phyloP scores from a whole-genome alignment of 92 coral and sea anemone genomes.

The Pocillopora grandis region DNA sequence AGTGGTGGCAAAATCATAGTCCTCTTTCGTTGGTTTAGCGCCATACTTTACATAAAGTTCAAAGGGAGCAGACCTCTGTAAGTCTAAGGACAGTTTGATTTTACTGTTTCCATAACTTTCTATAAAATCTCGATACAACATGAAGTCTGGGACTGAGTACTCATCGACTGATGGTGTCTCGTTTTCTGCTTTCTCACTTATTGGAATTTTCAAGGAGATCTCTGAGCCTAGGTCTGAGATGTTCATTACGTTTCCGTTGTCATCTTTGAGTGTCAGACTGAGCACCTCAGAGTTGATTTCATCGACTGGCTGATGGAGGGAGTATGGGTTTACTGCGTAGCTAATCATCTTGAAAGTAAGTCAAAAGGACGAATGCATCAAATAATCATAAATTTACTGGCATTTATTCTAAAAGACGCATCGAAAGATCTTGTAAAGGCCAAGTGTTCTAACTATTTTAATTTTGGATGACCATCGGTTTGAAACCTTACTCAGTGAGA shows the following conservation, averaged over 20 bases:
- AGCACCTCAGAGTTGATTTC: slow-evolving; percentile 8
- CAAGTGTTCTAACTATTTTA: too few relatives aligned
- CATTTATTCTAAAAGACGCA: too few relatives aligned
- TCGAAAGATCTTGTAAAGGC: too few relatives aligned
- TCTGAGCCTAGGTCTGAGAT: background rate
- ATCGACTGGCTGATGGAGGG: background rate
- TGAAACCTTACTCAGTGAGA: too few relatives aligned
- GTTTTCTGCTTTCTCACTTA: background rate
- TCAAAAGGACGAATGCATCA: background rate
- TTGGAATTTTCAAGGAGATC: slow-evolving; percentile 14
- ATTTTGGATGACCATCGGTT: too few relatives aligned
- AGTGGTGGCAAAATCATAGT: slow-evolving; percentile 12
- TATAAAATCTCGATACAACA: slow-evolving; percentile 12
- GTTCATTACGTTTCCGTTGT: background rate
- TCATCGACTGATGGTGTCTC: background rate
- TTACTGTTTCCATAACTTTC: background rate
- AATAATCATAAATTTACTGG: too few relatives aligned
- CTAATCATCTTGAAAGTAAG: slow-evolving; percentile 3
- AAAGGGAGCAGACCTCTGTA: slow-evolving; percentile 2
- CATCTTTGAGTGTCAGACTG: slow-evolving; percentile 21
- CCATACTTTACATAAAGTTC: slow-evolving; percentile 23
- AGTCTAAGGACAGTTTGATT: background rate
- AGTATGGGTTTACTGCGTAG: slow-evolving; percentile 20
- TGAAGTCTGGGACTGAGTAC: slow-evolving; percentile 24
- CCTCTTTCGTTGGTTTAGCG: slow-evolving; percentile 8